Conservation (phyloP, 2,113 vertebrate species). For the Corythornis madagascariensis region DNA sequence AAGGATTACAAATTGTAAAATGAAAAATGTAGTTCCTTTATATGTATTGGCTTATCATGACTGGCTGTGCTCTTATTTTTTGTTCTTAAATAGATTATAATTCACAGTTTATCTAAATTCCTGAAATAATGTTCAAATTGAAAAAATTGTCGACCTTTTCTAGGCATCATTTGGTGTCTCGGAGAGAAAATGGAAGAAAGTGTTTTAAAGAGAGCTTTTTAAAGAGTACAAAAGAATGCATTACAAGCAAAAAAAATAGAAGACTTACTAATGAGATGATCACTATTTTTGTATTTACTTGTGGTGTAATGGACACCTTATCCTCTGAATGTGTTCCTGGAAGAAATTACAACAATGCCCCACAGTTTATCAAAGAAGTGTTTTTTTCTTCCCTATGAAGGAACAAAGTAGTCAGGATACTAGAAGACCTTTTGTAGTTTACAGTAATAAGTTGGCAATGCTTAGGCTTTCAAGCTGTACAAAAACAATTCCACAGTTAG, state of each 20-base stretch:
- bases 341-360: not conserved
- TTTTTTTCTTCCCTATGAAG: not conserved
- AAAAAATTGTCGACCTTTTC: not conserved
- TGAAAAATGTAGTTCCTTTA: accelerated
- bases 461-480: not conserved
- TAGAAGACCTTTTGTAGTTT: not conserved
- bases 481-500: not conserved
- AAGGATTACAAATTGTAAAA: not conserved
- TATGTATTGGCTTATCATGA: not conserved
- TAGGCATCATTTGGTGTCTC: not conserved
- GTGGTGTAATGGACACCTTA: not conserved
- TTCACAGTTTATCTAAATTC: not conserved
- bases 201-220: not conserved
- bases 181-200: not conserved
- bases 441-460: not conserved
- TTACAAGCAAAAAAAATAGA: not conserved
- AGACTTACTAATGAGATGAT: not conserved
- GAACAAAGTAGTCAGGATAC: not conserved
- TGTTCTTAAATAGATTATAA: not conserved
- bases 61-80: not conserved
- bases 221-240: not conserved
- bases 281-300: not conserved
- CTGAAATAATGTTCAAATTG: not conserved
- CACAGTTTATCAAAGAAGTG: not conserved
- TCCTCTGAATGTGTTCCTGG: not conserved